These are phyloP conservation scores for Australoheros facetus DNA, from an alignment of 2,797 vertebrate genomes.

Conservation along the genomic window DNA sequence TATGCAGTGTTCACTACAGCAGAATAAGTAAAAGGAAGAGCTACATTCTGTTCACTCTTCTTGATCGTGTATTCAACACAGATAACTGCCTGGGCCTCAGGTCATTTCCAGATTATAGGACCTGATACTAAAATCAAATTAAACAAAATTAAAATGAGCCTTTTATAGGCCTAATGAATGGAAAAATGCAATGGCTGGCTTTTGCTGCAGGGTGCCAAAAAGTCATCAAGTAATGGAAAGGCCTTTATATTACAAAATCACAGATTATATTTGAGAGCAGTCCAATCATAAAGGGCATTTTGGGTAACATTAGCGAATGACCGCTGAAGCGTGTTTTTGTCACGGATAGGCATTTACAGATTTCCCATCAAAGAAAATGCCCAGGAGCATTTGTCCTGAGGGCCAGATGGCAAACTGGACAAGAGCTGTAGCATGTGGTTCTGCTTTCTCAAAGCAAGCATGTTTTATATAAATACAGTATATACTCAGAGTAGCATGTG, in stretches of 20 bases:
- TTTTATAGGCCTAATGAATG: conserved; percentile 56
- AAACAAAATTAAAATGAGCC: conserved; percentile 62
- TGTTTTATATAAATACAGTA: background rate
- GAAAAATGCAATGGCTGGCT: conserved; percentile 30
- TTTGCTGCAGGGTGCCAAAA: conserved; percentile 47
- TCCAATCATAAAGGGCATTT: conserved; percentile 28
- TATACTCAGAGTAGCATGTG: background rate
- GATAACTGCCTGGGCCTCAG: conserved; percentile 20
- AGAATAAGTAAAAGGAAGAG: background rate
- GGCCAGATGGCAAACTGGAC: background rate
- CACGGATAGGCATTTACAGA: background rate
- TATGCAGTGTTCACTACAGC: background rate
- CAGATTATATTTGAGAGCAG: conserved; percentile 42
- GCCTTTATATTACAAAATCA: conserved; percentile 56
- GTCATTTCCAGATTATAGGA: conserved; percentile 48
- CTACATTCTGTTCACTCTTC: background rate
- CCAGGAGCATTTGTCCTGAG: background rate
- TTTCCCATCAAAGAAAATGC: background rate
- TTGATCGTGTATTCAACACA: conserved; percentile 51
- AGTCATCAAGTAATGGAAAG: conserved; percentile 37
- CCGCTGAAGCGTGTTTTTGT: conserved; percentile 9
- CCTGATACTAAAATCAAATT: conserved; percentile 58
- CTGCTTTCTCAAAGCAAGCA: background rate
- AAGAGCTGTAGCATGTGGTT: background rate
- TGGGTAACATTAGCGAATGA: conserved; percentile 33